These are phyloP conservation scores for Perizoma affinitatum DNA, from an alignment of 2,888 invertebrate species.

Conservation along the genomic window DNA sequence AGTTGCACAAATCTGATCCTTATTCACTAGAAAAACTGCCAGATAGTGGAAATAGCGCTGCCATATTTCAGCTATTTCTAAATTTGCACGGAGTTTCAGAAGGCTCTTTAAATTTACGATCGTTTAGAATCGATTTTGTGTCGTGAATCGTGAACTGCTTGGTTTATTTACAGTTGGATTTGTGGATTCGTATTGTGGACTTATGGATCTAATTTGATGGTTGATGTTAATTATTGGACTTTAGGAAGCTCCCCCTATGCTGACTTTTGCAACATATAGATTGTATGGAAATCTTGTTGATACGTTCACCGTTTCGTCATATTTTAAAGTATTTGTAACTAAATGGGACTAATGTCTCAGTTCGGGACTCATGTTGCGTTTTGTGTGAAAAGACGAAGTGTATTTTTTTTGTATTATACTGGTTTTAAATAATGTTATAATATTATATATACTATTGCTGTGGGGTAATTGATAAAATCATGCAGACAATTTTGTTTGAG, in stretches of 20 bases:
- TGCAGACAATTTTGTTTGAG: too few species aligned
- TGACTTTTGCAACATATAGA: too few species aligned
- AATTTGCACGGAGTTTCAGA: conserved; percentile 68
- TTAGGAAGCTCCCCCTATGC: neutral
- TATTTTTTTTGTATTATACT: too few species aligned
- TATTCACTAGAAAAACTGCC: conserved; percentile 26
- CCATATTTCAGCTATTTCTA: conserved; percentile 63
- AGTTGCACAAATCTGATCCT: conserved; percentile 37
- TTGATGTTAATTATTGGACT: neutral
- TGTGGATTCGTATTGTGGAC: conserved; percentile 2
- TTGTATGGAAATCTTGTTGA: too few species aligned
- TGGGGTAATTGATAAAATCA: too few species aligned
- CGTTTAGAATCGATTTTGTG: conserved; percentile 24
- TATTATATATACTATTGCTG: too few species aligned
- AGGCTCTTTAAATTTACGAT: conserved; percentile 65
- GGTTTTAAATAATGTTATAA: too few species aligned
- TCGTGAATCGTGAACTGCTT: conserved; percentile 1
- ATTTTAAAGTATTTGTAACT: too few species aligned
- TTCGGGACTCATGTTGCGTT: neutral
- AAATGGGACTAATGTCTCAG: too few species aligned
- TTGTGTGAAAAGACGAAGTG: neutral
- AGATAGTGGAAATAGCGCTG: conserved; percentile 35
- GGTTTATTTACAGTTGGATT: conserved; percentile 11
- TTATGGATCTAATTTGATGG: conserved; percentile 3
- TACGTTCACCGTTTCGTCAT: too few species aligned